Evolutionary conservation across 2,113 vertebrate species (phyloP).

Genomic region (Aleadryas rufinucha): DNA sequence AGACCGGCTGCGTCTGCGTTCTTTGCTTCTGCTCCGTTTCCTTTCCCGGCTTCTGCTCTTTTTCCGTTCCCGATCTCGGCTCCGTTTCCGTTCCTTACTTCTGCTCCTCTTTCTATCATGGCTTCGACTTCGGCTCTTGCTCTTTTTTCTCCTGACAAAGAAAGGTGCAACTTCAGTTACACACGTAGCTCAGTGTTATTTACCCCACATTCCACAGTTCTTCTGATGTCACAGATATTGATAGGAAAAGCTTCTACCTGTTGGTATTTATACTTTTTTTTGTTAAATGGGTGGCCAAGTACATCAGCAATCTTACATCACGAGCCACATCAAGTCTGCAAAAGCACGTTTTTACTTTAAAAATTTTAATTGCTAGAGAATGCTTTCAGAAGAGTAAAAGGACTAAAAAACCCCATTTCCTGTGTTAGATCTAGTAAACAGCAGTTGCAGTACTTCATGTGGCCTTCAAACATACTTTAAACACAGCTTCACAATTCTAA

Average conservation of each 20-base stretch:
- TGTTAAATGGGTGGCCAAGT: neutral
- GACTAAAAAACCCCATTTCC: neutral
- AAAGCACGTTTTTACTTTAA: neutral
- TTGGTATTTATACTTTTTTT: neutral
- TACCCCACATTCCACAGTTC: neutral
- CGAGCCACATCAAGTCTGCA: neutral
- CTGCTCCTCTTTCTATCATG: slow-evolving; percentile 86
- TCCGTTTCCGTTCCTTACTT: slow-evolving; percentile 88
- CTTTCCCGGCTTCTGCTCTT: slow-evolving; percentile 87
- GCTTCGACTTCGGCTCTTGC: slow-evolving; percentile 89
- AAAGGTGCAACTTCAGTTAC: neutral
- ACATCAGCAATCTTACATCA: neutral
- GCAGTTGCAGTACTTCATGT: neutral
- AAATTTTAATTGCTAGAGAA: neutral
- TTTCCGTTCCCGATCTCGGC: slow-evolving; percentile 83
- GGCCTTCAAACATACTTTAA: neutral
- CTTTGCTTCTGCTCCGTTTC: slow-evolving; percentile 87
- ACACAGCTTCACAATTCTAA: neutral
- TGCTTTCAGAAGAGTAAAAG: neutral
- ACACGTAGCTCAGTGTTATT: neutral
- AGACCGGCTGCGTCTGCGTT: slow-evolving; percentile 86
- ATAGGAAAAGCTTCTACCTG: neutral
- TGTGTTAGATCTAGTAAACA: neutral
- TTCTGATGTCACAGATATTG: neutral
- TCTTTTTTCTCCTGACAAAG: slow-evolving; percentile 88